A percentile compares a stretch with the other conserved stretches of the same genome.
Conservation (phyloP, 2,888 invertebrate genomes). For the Lasius platythorax region DNA sequence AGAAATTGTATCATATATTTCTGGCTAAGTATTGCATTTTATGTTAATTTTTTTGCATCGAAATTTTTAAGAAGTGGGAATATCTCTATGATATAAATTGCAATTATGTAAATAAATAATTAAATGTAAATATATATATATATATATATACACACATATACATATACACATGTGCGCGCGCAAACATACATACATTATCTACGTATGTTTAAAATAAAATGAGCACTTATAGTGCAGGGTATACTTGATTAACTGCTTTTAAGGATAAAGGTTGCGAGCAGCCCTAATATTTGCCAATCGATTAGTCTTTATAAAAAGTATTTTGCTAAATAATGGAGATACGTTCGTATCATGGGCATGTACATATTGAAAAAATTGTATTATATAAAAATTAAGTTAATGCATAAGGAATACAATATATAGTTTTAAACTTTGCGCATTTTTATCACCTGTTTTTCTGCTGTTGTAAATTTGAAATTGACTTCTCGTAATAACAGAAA, state of each 20-base stretch:
- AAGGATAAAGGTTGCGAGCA: constrained; percentile 39
- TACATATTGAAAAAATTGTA: constrained; percentile 13
- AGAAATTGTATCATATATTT: constrained; percentile 20
- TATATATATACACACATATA: neutral
- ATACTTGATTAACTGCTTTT: constrained; percentile 64
- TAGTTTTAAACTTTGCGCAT: neutral
- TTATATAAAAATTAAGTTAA: constrained; percentile 3
- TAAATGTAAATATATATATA: constrained; percentile 58
- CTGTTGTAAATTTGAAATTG: neutral
- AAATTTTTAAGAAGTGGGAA: constrained; percentile 45
- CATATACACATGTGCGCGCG: constrained; percentile 46
- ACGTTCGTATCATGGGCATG: constrained; percentile 34
- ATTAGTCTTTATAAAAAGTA: constrained; percentile 48
- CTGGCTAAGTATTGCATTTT: constrained; percentile 52
- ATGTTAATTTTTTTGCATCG: constrained; percentile 43
- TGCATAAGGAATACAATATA: neutral
- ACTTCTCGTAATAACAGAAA: neutral
- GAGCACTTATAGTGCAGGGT: constrained; percentile 63
- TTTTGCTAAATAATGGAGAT: constrained; percentile 50
- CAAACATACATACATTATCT: constrained; percentile 45
- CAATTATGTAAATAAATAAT: constrained; percentile 72
- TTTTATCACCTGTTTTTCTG: neutral
- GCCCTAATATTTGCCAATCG: constrained; percentile 44
- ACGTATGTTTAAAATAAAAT: constrained; percentile 49
- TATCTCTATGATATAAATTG: constrained; percentile 44